These are phyloP conservation scores for Hyperoplus lanceolatus DNA, from an alignment of 2,797 vertebrate species.

Conservation along the genomic window DNA sequence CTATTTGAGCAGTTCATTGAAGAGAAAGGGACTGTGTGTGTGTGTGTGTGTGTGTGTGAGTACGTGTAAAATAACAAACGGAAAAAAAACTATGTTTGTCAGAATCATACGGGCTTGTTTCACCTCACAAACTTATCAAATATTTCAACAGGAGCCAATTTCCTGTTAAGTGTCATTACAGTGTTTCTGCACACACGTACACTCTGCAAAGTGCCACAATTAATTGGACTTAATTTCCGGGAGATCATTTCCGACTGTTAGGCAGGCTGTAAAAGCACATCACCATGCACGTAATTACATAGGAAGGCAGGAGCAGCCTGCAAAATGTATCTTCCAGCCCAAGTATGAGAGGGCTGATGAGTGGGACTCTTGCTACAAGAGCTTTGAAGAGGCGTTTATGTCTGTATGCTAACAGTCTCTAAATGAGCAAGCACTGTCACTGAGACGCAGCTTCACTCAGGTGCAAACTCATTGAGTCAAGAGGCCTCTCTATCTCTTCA, in stretches of 20 bases:
- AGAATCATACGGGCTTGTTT: slow-evolving; percentile 70
- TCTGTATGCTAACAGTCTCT: slow-evolving; percentile 66
- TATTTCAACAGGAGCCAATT: slow-evolving; percentile 84
- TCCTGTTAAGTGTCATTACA: slow-evolving; percentile 84
- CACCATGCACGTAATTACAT: slow-evolving; percentile 85
- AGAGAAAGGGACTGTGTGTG: not conserved
- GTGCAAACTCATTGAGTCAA: slow-evolving; percentile 34
- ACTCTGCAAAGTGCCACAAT: slow-evolving; percentile 85
- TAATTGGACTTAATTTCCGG: slow-evolving; percentile 88
- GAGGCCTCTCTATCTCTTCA: not conserved
- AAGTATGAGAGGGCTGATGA: slow-evolving; percentile 76
- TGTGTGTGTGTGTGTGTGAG: slow-evolving; percentile 19
- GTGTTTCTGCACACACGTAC: slow-evolving; percentile 78
- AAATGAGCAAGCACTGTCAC: slow-evolving; percentile 73
- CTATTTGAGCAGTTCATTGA: not conserved
- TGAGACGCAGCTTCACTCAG: slow-evolving; percentile 66
- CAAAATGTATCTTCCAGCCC: slow-evolving; percentile 84
- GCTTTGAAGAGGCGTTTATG: slow-evolving; percentile 79
- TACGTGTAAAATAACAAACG: not conserved
- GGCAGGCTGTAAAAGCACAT: slow-evolving; percentile 87
- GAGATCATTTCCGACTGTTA: slow-evolving; percentile 88
- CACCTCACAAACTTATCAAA: slow-evolving; percentile 74
- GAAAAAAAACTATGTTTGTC: slow-evolving; percentile 54
- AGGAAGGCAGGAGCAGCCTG: slow-evolving; percentile 77
- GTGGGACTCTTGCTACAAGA: slow-evolving; percentile 43